Evolutionary conservation across 2,797 vertebrate genomes (phyloP), one percentile per base, ranked within the genome.

Genomic region (Phoebastria nigripes): DNA sequence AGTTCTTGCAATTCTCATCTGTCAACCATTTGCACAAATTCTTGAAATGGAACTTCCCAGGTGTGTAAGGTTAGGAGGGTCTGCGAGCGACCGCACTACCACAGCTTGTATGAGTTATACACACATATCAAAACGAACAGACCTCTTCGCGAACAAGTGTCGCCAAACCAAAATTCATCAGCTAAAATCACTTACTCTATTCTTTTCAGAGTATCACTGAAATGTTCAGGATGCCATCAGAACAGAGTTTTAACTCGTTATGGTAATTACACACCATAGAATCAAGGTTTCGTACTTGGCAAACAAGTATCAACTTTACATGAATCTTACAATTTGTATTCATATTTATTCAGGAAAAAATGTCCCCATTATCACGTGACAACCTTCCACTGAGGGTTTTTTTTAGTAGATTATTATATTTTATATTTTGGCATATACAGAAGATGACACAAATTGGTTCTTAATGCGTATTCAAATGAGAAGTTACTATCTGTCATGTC

Each of bases 1-100:
- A 87, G 49, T 59, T 79, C 51, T 81, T 90, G 44, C 35, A 69
- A 4, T 82, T 78, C 33, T 87, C 66, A 87, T 31, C 44, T 76
- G 52, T 28, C 83, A 96, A 89, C 76, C 42, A 84, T 91, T 74
- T 93, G 61, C 52, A 81, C n/a, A 65, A 70, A 80, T 73, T 54
- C 56, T 69, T 95, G 52, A 85, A 83, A 58, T 41, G 31, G 39
- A 82, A 76, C 63, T 89, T 82, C 41, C 58, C 77, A 82, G 65
- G 69, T 76, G 62, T 10, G 22, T 65, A 69, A 74, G 52, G 77
- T 90, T 81, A 88, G 61, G 59, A 73, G 31, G 35, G 17, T 61
- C 73, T 52, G 74, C 1, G 6, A 78, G 71, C 1, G 0, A 73
- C 35, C 6, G 7, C 76, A 67, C 3, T 10, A 63, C 47, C 35